Conservation (phyloP, 2,113 vertebrate genomes). For the Syngnathus scovelli region DNA sequence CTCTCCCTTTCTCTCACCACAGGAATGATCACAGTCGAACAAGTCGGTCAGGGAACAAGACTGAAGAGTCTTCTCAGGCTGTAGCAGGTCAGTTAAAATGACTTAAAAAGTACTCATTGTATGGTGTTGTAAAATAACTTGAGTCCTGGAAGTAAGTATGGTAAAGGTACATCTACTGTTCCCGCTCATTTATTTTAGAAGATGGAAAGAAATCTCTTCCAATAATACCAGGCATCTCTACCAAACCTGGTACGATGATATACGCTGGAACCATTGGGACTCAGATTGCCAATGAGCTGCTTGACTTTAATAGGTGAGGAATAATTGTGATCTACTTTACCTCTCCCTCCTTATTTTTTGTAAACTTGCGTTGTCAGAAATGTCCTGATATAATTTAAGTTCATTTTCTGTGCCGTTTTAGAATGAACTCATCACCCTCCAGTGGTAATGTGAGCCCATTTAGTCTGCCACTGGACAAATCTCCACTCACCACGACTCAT, state of each 20-base stretch:
- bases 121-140: neutral
- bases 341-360: neutral
- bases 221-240: conserved; percentile 73
- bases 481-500: conserved; percentile 58
- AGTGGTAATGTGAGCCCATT: conserved; percentile 76
- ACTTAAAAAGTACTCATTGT: too few species aligned
- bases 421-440: conserved; percentile 81
- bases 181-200: conserved; percentile 43
- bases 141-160: too few species aligned
- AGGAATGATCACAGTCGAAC: conserved; percentile 53
- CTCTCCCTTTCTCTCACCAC: neutral
- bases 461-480: conserved; percentile 73
- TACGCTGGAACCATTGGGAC: conserved; percentile 86
- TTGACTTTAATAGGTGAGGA: conserved; percentile 83
- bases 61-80: conserved; percentile 70
- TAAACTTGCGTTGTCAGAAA: neutral
- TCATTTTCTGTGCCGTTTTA: conserved; percentile 43
- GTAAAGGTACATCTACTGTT: neutral
- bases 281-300: conserved; percentile 82
- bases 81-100: conserved; percentile 73
- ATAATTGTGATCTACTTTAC: neutral
- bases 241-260: conserved; percentile 74
- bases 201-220: conserved; percentile 74
- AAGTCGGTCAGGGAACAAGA: conserved; percentile 64
- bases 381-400: neutral